These are phyloP conservation scores for Orthosia gracilis DNA, from an alignment of 2,888 invertebrate species.

Conservation along the genomic window DNA sequence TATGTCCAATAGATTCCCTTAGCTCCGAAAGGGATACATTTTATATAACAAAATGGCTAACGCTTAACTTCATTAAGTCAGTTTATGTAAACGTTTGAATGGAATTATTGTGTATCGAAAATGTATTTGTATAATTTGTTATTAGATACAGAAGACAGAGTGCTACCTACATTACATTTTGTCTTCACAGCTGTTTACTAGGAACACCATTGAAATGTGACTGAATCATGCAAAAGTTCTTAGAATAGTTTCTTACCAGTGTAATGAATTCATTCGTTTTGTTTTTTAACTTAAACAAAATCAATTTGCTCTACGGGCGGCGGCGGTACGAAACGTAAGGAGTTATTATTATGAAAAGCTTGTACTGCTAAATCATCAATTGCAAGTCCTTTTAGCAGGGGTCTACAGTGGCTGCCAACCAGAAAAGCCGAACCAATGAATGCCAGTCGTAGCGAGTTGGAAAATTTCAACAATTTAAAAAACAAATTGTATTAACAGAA, in stretches of 20 bases:
- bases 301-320: too few species aligned
- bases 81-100: conserved; percentile 1
- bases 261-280: not conserved
- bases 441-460: not conserved
- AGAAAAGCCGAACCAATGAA: conserved; percentile 2
- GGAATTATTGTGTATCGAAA: not conserved
- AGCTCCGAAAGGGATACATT: conserved; percentile 32
- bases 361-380: not conserved
- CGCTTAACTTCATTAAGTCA: conserved; percentile 15
- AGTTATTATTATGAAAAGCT: not conserved
- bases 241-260: not conserved
- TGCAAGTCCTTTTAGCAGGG: not conserved
- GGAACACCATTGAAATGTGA: not conserved
- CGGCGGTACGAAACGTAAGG: too few species aligned
- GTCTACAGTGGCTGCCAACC: not conserved
- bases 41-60: conserved; percentile 31
- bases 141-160: not conserved
- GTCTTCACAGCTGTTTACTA: not conserved
- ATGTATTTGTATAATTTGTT: not conserved
- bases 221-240: too few species aligned
- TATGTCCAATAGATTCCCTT: conserved; percentile 47
- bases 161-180: not conserved
- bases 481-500: not conserved
- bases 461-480: not conserved
- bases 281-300: not conserved